Evolutionary conservation across 1,140 invertebrate genomes (phyloP).

Genomic region (Sweltsa coloradensis): DNA sequence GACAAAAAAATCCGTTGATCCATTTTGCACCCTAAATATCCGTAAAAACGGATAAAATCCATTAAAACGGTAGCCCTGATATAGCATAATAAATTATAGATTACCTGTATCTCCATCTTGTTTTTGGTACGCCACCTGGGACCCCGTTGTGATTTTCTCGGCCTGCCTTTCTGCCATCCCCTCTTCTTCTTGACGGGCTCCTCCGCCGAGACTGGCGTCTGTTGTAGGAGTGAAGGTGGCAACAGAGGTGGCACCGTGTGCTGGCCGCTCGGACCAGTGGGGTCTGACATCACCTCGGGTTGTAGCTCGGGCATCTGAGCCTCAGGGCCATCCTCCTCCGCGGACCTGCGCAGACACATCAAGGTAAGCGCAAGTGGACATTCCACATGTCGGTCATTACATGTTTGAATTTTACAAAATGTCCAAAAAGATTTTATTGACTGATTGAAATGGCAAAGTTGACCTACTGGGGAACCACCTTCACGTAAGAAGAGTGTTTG

Average conservation of each 20-base stretch:
- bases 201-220: conserved; percentile 3
- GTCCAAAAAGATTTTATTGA: too few relatives aligned
- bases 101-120: conserved; percentile 18
- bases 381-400: too few relatives aligned
- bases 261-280: not conserved
- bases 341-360: conserved; percentile 2
- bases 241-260: conserved; percentile 10
- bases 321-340: conserved; percentile 12
- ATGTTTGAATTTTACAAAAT: too few relatives aligned
- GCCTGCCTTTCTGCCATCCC: conserved; percentile 26
- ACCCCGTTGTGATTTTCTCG: conserved; percentile 7
- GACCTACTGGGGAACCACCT: too few relatives aligned
- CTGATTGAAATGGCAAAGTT: too few relatives aligned
- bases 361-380: too few relatives aligned
- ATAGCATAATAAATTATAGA: too few relatives aligned
- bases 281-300: conserved; percentile 15
- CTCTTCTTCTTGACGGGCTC: conserved; percentile 23
- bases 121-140: conserved; percentile 5
- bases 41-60: too few relatives aligned
- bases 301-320: conserved; percentile 19
- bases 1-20: too few relatives aligned
- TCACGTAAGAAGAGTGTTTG: too few relatives aligned
- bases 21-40: too few relatives aligned
- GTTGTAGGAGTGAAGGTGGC: conserved; percentile 20
- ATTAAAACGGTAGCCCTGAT: too few relatives aligned